Conservation (phyloP, 35 echinoderm and acorn worm genomes). For the Apostichopus parvimensis region DNA sequence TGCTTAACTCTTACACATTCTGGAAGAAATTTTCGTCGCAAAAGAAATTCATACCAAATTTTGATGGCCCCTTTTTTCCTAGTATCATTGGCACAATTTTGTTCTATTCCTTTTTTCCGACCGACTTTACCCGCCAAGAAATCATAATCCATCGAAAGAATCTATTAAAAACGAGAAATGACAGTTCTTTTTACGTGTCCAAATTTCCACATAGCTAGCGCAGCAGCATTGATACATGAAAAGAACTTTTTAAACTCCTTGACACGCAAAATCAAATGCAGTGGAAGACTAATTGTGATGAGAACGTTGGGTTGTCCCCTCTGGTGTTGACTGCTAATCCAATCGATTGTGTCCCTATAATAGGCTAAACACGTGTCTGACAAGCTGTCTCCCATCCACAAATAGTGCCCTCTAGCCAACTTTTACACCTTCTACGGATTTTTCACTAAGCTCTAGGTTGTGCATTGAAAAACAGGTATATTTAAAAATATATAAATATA, state of each 20-base stretch:
- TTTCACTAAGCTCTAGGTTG: background rate
- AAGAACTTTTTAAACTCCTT: background rate
- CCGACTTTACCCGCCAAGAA: too few species aligned
- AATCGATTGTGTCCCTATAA: constrained; percentile 19
- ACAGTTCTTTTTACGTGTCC: background rate
- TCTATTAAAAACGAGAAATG: background rate
- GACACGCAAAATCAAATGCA: background rate
- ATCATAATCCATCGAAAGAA: background rate
- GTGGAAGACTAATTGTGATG: background rate
- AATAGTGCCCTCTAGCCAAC: constrained; percentile 10
- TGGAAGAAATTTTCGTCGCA: too few species aligned
- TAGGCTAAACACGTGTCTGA: constrained; percentile 46
- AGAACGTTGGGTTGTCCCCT: constrained; percentile 28
- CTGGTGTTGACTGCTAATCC: constrained; percentile 9
- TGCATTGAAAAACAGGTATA: background rate
- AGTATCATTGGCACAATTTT: too few species aligned
- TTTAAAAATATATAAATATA: background rate
- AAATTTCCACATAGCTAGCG: background rate
- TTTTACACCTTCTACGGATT: background rate
- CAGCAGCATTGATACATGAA: background rate
- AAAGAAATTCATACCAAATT: too few species aligned
- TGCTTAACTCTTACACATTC: too few species aligned
- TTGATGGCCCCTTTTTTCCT: too few species aligned
- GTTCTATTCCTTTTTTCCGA: too few species aligned
- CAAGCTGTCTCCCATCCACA: constrained; percentile 13